Base-by-base conservation (phyloP, 2,888 invertebrate species). In the Amphiduros pacificus region DNA sequence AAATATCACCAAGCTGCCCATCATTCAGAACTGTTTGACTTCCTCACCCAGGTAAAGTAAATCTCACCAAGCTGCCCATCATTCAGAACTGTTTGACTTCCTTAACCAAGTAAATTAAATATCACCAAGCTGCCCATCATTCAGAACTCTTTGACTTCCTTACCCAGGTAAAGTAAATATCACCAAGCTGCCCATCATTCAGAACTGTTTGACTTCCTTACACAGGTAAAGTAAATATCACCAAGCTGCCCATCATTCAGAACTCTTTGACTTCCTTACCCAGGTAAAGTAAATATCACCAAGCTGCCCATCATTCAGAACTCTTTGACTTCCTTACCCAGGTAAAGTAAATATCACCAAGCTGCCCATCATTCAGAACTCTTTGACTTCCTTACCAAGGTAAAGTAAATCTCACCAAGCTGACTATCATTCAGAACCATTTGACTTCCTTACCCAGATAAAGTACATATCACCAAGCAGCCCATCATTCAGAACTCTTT, bases 401-500 rank as follows among this genome's bases (percentile, higher is more conserved):
- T 77, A 72, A 67, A 68, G 20, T 22, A 64, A 66, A 20, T 53
- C 53, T 5, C 91, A 87, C 76, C 87, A 88, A 71, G 90, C 90
- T 0, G 93, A 92, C 73, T 88, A 88, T 28, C 90, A 89, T 1
- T 89, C 91, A 66, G 92, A 93, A 71, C 87, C 94, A 60, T 94
- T 92, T 91, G 84, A 85, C 50, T 86, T 89, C 1, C 78, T 93
- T 51, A 89, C 90, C 32, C 85, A 87, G 52, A 77, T 77, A 72
- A 67, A 68, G 20, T 22, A n/a, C n/a, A n/a, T n/a, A n/a, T n/a
- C n/a, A 87, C 76, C 87, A 88, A 71, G 90, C 90, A 0, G 93
- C 92, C 73, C 88, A 88, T 28, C 90, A 89, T 1, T 89, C 91
- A 66, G 92, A 93, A 71, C 87, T 94, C 60, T 94, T 92, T 91